Evolutionary conservation across 2,888 invertebrate genomes (phyloP), one percentile per base, ranked within the genome.

Genomic region (Hydriomena furcata): DNA sequence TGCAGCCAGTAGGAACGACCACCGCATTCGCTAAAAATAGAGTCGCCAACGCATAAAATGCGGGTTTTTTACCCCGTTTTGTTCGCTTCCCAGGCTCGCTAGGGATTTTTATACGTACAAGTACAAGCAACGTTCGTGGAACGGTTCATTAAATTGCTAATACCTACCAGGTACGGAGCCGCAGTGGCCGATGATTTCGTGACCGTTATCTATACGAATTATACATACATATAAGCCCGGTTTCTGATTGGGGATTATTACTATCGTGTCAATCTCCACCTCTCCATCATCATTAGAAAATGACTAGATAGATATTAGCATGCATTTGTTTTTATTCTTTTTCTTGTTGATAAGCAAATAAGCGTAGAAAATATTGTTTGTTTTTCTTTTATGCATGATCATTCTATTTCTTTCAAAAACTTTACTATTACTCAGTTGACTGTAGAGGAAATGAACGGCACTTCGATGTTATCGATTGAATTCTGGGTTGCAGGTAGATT

Each of bases 1-100:
- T 70, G 73, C 76, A 80, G 74, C 86, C 85, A 84, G 83, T 84
- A 80, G 86, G 84, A 86, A 83, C 82, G 79, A 76, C 82, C 80
- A 76, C 73, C 70, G 73, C 73, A 66, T 66, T 66, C 67, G 79
- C 84, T 89, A 88, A 73, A 87, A 84, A 88, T 88, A 89, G 85
- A 78, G 63, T 59, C 67, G 74, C 63, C 77, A 68, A 70, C 73
- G 81, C 78, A 80, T 82, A 77, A 81, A 83, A 82, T 82, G 78
- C 76, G 66, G 60, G 74, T 77, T 84, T 84, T 86, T 84, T 80
- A 72, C 73, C 71, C 61, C 68, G 74, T 75, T 75, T 74, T 73
- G 77, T 70, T 74, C 69, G 75, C 75, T 84, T 83, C 83, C 84
- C 82, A 80, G 78, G 79, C 76, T 73, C 67, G 70, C 61, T 55